Conservation (phyloP, 2,797 vertebrate species). For the Acrossocheilus fasciatus region DNA sequence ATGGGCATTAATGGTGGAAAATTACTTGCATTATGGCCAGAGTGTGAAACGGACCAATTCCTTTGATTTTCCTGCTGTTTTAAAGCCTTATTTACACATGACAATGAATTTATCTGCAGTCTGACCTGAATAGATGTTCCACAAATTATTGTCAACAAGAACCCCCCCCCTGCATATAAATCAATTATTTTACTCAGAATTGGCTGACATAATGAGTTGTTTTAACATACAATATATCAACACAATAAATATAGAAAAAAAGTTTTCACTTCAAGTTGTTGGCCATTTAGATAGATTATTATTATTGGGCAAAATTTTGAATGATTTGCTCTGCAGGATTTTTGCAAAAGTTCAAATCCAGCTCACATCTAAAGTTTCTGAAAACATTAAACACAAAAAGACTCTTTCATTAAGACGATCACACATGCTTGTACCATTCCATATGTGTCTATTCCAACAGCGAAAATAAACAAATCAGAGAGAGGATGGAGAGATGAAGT, state of each 20-base stretch:
- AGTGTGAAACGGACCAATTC: conserved; percentile 32
- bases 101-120: background rate
- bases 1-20: conserved; percentile 28
- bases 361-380: conserved; percentile 12
- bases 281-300: background rate
- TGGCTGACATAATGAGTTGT: background rate
- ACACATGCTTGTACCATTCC: background rate
- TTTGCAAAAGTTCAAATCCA: background rate
- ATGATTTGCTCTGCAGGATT: background rate
- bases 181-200: conserved; percentile 1
- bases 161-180: background rate
- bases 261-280: background rate
- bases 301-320: background rate
- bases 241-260: background rate
- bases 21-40: conserved; percentile 24
- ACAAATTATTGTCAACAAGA: conserved; percentile 11
- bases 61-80: conserved; percentile 11
- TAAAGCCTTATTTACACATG: conserved; percentile 33
- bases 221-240: conserved; percentile 1
- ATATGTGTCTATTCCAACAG: background rate
- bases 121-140: conserved; percentile 7
- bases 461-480: conserved; percentile 35
- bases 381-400: conserved; percentile 19
- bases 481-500: conserved; percentile 31
- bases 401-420: background rate